Base-by-base conservation (phyloP, 2,797 vertebrate genomes). In the Gallirallus australis region DNA sequence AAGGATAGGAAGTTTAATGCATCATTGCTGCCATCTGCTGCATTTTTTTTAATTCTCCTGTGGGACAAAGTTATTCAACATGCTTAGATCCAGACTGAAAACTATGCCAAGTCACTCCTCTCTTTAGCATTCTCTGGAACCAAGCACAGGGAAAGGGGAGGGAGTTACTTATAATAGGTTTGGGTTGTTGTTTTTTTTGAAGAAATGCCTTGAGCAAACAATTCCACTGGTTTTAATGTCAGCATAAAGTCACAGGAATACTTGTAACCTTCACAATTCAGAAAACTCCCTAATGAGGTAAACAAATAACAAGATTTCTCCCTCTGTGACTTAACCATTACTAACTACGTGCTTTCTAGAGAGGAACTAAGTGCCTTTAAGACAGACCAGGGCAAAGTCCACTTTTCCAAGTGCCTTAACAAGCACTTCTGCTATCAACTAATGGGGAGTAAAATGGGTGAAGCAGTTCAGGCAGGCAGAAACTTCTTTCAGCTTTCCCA, bases 21-120 rank as follows among this genome's bases (percentile, higher is more conserved):
- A 96, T 84, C 96, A 94, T 96, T 97, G 95, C 95, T 96, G 95
- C 96, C 96, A 97, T 96, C 96, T 97, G 96, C 95, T 96, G 94
- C 95, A 89, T 61, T 97, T 89, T 93, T 87, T 93, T 91, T 8
- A 69, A 90, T 91, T 86, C 77, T 96, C 94, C 64, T 6, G 0
- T 72, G 82, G 73, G 91, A 94, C 73, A 91, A 91, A 86, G 80
- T 93, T 93, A 94, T 63, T 93, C 85, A 90, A 90, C 65, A 48
- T 68, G n/a, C 77, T 61, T 64, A 23, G 30, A 86, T 86, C 60
- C 68, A 94, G 85, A 79, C 77, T 86, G 39, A 83, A 56, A 88
- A 42, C 63, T 60, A 77, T 50, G 91, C 80, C 86, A 95, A 96
- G 88, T 65, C 77, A 94, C 85, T 96, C 86, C 91, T 93, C 89